Evolutionary conservation across 2,113 vertebrate genomes (phyloP).

Genomic region (Verasper variegatus): DNA sequence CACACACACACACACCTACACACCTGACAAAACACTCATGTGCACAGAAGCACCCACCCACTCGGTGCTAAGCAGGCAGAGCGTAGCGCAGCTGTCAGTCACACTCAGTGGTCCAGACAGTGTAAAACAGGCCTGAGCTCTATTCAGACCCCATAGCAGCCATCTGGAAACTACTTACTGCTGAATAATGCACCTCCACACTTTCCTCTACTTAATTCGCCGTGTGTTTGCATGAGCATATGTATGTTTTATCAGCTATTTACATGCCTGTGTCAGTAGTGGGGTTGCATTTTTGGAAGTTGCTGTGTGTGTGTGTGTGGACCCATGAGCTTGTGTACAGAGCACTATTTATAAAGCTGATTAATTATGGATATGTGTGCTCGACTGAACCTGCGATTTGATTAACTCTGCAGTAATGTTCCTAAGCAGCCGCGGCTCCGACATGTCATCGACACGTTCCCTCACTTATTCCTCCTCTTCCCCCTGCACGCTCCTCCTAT

Average conservation of each 20-base stretch:
- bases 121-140: slow-evolving; percentile 75
- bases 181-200: slow-evolving; percentile 76
- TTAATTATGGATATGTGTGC: slow-evolving; percentile 74
- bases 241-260: slow-evolving; percentile 33
- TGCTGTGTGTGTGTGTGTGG: slow-evolving; percentile 31
- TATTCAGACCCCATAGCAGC: slow-evolving; percentile 75
- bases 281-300: slow-evolving; percentile 18
- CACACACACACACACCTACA: slow-evolving; percentile 37
- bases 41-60: slow-evolving; percentile 65
- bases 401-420: slow-evolving; percentile 62
- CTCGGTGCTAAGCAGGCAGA: slow-evolving; percentile 70
- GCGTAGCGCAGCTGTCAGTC: slow-evolving; percentile 79
- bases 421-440: slow-evolving; percentile 22
- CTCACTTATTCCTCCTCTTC: slow-evolving; percentile 39
- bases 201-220: slow-evolving; percentile 51
- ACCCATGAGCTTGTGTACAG: slow-evolving; percentile 22
- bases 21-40: slow-evolving; percentile 69
- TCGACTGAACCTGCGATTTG: slow-evolving; percentile 64
- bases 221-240: slow-evolving; percentile 39
- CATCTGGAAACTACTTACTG: slow-evolving; percentile 75
- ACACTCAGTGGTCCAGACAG: slow-evolving; percentile 79
- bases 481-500: slow-evolving; percentile 20
- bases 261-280: slow-evolving; percentile 35
- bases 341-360: slow-evolving; percentile 72
- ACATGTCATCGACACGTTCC: slow-evolving; percentile 57